Evolutionary conservation across 2,797 vertebrate genomes (phyloP).

Genomic region (Balearica regulorum): DNA sequence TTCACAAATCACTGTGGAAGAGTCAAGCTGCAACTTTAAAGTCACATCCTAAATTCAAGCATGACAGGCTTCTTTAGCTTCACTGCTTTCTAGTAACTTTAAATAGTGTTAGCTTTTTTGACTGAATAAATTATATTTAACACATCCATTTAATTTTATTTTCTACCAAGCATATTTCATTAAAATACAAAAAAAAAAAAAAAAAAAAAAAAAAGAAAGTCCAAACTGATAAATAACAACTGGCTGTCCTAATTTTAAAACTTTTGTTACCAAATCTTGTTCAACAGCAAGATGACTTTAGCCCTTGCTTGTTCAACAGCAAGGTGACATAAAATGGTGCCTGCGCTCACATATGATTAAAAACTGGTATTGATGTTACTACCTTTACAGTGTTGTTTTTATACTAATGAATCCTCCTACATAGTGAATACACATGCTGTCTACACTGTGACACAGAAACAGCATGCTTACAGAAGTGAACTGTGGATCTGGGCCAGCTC

Average conservation of each 20-base stretch:
- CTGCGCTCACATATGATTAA: not conserved
- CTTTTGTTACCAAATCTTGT: not conserved
- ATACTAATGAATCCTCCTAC: not conserved
- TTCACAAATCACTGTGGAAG: not conserved
- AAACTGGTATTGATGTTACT: not conserved
- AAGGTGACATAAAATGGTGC: not conserved
- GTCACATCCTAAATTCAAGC: not conserved
- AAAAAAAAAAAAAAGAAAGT: not conserved
- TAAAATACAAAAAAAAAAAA: not conserved
- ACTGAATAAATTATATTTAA: not conserved
- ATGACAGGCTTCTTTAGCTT: not conserved
- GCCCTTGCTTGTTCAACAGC: not conserved
- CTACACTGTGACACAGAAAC: not conserved
- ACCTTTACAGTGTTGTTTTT: not conserved
- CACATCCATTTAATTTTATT: not conserved
- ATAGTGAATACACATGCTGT: not conserved
- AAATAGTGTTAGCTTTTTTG: not conserved
- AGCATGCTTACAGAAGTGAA: not conserved
- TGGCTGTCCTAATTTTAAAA: not conserved
- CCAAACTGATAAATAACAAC: not conserved
- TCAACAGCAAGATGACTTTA: not conserved
- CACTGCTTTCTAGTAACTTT: not conserved
- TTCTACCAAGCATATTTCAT: not conserved
- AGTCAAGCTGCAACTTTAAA: not conserved
- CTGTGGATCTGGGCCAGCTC: not conserved